phyloP scores from a whole-genome alignment of 92 coral and sea anemone genomes.

The Zoanthus sansibaricus region DNA sequence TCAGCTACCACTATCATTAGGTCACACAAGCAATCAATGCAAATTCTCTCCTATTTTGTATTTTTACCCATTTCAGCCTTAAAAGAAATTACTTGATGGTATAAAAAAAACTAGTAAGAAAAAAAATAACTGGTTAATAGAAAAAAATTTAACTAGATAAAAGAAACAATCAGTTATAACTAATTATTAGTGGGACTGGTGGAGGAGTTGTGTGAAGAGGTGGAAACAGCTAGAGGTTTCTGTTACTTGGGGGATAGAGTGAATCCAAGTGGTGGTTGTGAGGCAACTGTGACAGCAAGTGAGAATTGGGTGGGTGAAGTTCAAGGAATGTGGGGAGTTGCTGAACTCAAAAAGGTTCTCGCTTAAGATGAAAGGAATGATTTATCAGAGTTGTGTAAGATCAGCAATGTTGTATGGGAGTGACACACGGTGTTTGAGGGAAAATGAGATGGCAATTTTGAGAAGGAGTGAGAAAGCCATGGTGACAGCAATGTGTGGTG shows the following conservation, averaged over 20 bases:
- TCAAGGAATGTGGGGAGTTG: too few relatives aligned
- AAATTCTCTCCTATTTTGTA: background rate
- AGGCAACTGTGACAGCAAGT: too few relatives aligned
- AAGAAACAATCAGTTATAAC: background rate
- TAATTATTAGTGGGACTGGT: background rate
- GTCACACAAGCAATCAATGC: background rate
- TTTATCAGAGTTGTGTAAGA: too few relatives aligned
- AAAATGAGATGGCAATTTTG: too few relatives aligned
- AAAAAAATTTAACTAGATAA: background rate
- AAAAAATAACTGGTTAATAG: background rate
- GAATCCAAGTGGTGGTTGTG: background rate
- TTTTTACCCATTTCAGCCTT: background rate
- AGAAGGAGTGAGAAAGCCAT: background rate
- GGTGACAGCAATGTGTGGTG: background rate
- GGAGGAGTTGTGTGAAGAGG: too few relatives aligned
- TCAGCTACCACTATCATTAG: background rate
- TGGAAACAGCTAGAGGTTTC: too few relatives aligned
- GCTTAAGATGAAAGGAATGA: too few relatives aligned
- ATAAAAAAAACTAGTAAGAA: background rate
- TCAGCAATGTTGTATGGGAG: too few relatives aligned
- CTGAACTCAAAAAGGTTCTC: too few relatives aligned
- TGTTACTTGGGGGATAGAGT: background rate
- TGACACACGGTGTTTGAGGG: too few relatives aligned
- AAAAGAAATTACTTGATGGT: background rate
- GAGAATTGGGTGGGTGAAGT: background rate